Conservation (phyloP, 2,888 invertebrate species). For the Nymphalis polychloros region DNA sequence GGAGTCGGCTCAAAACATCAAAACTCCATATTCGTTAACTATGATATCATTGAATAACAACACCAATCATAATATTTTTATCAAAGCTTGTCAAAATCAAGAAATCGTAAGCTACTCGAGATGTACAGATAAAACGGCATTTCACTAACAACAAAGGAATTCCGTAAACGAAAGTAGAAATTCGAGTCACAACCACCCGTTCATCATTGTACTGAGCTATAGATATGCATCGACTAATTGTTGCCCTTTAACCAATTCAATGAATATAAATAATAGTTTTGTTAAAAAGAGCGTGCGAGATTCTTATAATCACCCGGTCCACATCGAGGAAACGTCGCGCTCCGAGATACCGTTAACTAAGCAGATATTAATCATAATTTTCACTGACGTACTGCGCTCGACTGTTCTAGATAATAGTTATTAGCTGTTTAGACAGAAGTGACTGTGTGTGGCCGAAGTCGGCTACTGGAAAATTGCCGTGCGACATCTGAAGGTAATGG, state of each 20-base stretch:
- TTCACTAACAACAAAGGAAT: constrained; percentile 33
- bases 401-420: constrained; percentile 77
- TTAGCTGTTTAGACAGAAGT: constrained; percentile 66
- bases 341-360: constrained; percentile 71
- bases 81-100: constrained; percentile 30
- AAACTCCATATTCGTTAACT: background rate
- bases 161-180: constrained; percentile 38
- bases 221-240: constrained; percentile 64
- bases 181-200: constrained; percentile 38
- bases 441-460: constrained; percentile 73
- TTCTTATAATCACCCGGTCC: constrained; percentile 39
- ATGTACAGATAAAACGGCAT: constrained; percentile 31
- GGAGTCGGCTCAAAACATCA: background rate
- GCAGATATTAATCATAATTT: constrained; percentile 82
- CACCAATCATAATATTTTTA: constrained; percentile 35
- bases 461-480: constrained; percentile 79
- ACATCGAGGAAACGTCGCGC: constrained; percentile 41
- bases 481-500: constrained; percentile 76
- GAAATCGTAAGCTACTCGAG: constrained; percentile 30
- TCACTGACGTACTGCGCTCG: constrained; percentile 73
- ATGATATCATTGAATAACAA: background rate
- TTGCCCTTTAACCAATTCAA: constrained; percentile 63
- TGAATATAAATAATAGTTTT: constrained; percentile 48
- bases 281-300: constrained; percentile 44
- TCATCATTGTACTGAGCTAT: constrained; percentile 46